These are phyloP conservation scores for Brachystomella parvula DNA, from an alignment of 1,140 invertebrate genomes.

Conservation along the genomic window DNA sequence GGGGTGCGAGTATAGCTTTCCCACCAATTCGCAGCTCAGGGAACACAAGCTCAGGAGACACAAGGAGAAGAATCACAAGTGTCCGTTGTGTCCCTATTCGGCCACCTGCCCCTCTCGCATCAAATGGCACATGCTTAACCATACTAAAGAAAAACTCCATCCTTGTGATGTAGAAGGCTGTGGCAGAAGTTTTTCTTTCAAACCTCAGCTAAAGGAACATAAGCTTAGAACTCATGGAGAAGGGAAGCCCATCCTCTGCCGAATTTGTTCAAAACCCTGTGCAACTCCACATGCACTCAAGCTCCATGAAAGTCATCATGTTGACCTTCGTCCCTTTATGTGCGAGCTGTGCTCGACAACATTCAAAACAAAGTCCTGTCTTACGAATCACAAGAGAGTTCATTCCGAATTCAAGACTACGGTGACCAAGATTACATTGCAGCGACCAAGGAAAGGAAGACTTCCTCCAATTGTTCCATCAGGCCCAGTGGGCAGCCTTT, in stretches of 20 bases:
- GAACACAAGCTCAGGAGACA: not conserved
- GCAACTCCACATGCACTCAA: not conserved
- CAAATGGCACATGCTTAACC: not conserved
- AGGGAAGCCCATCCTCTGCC: not conserved
- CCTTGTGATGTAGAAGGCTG: not conserved
- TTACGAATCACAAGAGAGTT: no score
- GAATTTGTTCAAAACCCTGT: not conserved
- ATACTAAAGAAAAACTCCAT: not conserved
- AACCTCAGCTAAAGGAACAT: not conserved
- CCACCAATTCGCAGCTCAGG: not conserved
- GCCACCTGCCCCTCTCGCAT: not conserved
- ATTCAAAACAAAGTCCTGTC: no score
- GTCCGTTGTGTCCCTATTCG: not conserved
- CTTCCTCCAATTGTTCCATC: no score
- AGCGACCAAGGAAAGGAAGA: no score
- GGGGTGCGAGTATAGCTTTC: not conserved
- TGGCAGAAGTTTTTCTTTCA: not conserved
- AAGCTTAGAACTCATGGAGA: not conserved
- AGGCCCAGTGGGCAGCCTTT: no score
- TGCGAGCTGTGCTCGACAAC: not conserved
- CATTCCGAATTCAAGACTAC: no score
- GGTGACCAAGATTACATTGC: no score
- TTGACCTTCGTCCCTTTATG: not conserved
- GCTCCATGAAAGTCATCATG: not conserved
- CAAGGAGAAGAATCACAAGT: not conserved